Evolutionary conservation across 2,888 invertebrate genomes (phyloP), one percentile per base, ranked within the genome.

Genomic region (Cheilosia grossa): DNA sequence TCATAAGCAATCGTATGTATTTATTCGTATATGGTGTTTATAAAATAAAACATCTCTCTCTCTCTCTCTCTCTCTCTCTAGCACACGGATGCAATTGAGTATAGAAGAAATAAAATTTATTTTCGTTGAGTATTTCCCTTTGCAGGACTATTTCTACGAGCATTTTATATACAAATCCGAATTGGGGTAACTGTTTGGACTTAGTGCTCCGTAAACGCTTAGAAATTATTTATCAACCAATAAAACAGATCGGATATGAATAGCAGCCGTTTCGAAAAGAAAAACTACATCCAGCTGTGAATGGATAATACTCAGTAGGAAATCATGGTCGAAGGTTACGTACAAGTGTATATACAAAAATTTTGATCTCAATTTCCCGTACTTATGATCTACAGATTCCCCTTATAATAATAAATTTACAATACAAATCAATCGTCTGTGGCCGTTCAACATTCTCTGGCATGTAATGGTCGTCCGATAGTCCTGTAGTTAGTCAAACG

Each of bases 261-360:
- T 24, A 27, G 66, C 44, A 44, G 66, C 66, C 64, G 47, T 51
- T 67, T 51, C 30, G 37, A 42, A 82, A 78, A 72, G 21, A 73
- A 82, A 37, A 78, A 63, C 69, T 83, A 74, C 79, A 70, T 64
- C 74, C 74, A 83, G 40, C 44, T 66, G 63, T 69, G 77, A 78
- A 63, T 69, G 59, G 69, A 69, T 33, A 73, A 74, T 9, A 27
- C 30, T 77, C 33, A 66, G 58, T 72, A 61, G 30, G n/a, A 30
- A 30, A 30, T 15, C n/a, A 66, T 77, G 21, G 13, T 82, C 66
- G 64, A 82, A 82, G 67, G 47, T 66, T 59, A 74, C 63, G 59
- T 83, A 74, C 66, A 82, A 63, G 61, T 61, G 44, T 83, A 83
- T 83, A 74, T 80, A 83, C 79, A 83, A 80, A 74, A 58, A 78